These are phyloP conservation scores for Saccostrea glomerata DNA, from an alignment of 1,140 invertebrate genomes.

Conservation along the genomic window DNA sequence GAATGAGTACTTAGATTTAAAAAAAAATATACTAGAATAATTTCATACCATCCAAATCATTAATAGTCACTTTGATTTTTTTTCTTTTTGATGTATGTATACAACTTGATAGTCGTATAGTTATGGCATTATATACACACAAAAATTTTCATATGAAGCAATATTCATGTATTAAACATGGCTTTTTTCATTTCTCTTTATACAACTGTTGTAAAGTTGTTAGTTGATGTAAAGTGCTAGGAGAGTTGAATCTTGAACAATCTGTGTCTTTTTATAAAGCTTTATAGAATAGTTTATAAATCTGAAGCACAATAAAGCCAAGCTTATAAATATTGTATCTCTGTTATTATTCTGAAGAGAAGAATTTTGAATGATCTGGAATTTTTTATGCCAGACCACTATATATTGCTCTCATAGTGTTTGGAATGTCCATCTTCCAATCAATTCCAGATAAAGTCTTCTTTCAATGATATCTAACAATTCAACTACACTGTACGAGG, in stretches of 20 bases:
- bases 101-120: not conserved
- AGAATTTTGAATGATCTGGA: too few species aligned
- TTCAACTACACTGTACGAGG: too few species aligned
- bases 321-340: not conserved
- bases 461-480: too few species aligned
- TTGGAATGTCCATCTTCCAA: too few species aligned
- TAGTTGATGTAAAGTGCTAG: not conserved
- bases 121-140: not conserved
- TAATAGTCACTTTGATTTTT: not conserved
- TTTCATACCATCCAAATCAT: not conserved
- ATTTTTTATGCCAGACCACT: too few species aligned
- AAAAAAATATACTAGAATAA: not conserved
- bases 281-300: not conserved
- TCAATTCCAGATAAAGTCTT: too few species aligned
- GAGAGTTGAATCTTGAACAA: not conserved
- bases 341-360: too few species aligned
- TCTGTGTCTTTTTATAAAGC: not conserved
- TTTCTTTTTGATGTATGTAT: not conserved
- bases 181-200: not conserved
- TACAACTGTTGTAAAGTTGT: not conserved
- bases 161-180: not conserved
- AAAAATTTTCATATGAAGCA: not conserved
- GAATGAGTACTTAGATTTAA: not conserved
- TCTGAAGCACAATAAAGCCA: conserved; percentile 3
- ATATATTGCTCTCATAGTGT: too few species aligned